Evolutionary conservation across 2,113 vertebrate species (phyloP).

Genomic region (Suricata suricatta): DNA sequence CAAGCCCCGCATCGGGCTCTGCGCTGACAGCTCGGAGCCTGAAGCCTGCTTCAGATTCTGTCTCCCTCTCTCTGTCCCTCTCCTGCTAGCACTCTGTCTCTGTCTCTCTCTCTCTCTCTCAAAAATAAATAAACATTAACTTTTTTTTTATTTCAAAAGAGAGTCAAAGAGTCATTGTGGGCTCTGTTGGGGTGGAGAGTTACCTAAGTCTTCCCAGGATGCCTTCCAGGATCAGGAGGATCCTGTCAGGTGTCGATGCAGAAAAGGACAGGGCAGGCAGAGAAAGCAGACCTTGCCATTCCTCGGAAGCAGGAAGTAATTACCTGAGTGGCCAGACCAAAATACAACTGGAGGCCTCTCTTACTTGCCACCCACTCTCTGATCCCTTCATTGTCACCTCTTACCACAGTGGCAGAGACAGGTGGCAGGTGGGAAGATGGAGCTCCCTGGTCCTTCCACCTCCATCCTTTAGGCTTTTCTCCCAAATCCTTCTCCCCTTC

Average conservation of each 20-base stretch:
- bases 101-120: no score
- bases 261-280: neutral
- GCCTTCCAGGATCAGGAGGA: neutral
- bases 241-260: neutral
- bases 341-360: neutral
- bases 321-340: neutral
- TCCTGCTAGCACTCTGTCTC: no score
- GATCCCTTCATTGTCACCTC: neutral
- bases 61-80: no score
- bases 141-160: neutral
- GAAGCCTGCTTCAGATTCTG: no score
- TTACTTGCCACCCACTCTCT: neutral
- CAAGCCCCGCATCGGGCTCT: no score
- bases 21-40: no score
- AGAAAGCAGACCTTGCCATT: neutral
- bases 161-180: neutral
- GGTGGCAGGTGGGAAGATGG: neutral
- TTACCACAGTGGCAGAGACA: neutral
- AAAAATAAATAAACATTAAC: no score
- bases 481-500: neutral
- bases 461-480: neutral
- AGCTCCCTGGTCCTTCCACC: neutral
- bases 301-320: neutral
- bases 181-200: neutral
- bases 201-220: neutral